Evolutionary conservation across 2,888 invertebrate species (phyloP), one percentile per base, ranked within the genome.

Genomic region (Drosophila yooni): DNA sequence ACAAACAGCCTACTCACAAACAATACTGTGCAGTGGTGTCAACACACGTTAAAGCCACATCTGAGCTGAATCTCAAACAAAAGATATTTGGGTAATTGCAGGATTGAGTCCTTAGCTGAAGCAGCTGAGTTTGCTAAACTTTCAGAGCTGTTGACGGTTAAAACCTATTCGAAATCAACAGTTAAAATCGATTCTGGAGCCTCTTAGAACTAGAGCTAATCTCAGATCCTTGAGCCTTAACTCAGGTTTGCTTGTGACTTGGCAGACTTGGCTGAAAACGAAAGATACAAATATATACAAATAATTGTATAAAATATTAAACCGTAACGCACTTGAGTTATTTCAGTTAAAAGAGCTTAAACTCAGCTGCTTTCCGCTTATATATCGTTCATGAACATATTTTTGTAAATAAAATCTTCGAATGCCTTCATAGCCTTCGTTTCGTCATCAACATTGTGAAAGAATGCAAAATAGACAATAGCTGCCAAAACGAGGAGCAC

Each of bases 11-110:
- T 13, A 57, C 50, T 64, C 34, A 54, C 59, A 56, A 69, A 56
- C 70, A 60, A 81, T 81, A 73, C 73, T 66, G 60, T 64, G 56
- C 74, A 74, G 64, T 38, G 56, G 74, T 56, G 62, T 60, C 50
- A 50, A 63, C 33, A 27, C 4, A 50, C 40, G 13, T 36, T 70
- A 59, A 66, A 18, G 64, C 43, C 38, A 27, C 40, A 76, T 65
- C 58, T 66, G 65, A 65, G 34, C 52, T 31, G 10, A 50, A 38
- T 34, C 36, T 62, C 33, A 62, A 43, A 40, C 46, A 61, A 11
- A 56, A 36, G 36, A 53, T 15, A 25, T 46, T 25, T 46, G 2
- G 15, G 15, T 8, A 46, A 25, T 25, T 25, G 3, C 8, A 25
- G 15, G 8, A 46, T 46, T 46, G 15, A 46, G 25, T 25, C 2